Evolutionary conservation across 2,888 invertebrate genomes (phyloP).

Genomic region (Protodeltote pygarga): DNA sequence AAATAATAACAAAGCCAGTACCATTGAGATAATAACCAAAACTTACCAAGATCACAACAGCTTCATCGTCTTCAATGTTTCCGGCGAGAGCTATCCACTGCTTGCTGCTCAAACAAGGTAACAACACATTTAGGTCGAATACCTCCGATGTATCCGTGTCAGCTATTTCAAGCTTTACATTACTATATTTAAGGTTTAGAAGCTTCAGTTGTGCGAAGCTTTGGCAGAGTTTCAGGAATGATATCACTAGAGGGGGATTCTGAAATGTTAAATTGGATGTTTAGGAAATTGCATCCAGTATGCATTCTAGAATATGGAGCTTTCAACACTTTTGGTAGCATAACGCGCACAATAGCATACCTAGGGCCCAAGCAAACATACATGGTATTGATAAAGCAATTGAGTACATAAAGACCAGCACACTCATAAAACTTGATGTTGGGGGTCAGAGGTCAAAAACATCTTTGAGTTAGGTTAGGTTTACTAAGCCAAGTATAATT

Average conservation of each 20-base stretch:
- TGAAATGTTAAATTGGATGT: conserved; percentile 64
- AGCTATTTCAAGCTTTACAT: conserved; percentile 61
- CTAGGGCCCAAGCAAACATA: too few species aligned
- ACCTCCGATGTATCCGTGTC: conserved; percentile 47
- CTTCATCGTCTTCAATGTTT: conserved; percentile 58
- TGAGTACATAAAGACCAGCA: too few species aligned
- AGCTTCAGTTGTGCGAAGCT: conserved; percentile 73
- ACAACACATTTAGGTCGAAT: conserved; percentile 64
- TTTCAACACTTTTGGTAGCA: too few species aligned
- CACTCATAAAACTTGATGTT: too few species aligned
- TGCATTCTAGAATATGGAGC: too few species aligned
- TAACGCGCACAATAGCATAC: too few species aligned
- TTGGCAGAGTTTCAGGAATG: conserved; percentile 71
- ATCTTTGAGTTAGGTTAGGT: too few species aligned
- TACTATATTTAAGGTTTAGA: conserved; percentile 75
- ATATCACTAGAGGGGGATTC: conserved; percentile 62
- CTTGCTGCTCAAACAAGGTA: conserved; percentile 67
- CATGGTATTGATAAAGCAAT: too few species aligned
- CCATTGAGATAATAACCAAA: conserved; percentile 5
- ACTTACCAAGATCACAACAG: conserved; percentile 69
- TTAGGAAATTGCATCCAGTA: too few species aligned
- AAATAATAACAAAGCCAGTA: background rate
- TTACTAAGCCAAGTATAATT: too few species aligned
- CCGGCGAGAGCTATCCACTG: conserved; percentile 68
- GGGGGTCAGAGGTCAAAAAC: too few species aligned